Base-by-base conservation (phyloP, 2,113 vertebrate species). In the Fulmarus glacialis region DNA sequence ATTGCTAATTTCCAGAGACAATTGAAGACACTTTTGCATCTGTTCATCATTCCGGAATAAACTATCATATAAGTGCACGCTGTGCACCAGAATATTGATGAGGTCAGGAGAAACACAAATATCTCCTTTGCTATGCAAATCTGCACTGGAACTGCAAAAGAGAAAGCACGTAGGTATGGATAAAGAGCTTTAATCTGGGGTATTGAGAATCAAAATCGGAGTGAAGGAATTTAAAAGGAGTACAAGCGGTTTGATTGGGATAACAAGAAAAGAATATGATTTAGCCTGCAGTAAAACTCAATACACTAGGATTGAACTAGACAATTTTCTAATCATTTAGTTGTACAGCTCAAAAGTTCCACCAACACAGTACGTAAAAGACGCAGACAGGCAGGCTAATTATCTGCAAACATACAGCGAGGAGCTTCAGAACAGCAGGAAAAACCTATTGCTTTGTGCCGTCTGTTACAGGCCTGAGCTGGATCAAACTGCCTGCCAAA, bases 1-100 rank as follows among this genome's bases (percentile, higher is more conserved):
- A 82, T 97, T 92, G 97, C 97, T 98, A 97, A 98, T 97, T 98
- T 98, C 90, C 45, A 52, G 90, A 87, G 96, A 98, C 96, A 98
- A 98, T 91, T 88, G 86, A 93, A 94, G 96, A 97, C 95, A 96
- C 97, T 97, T 94, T 63, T 94, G 97, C 94, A 97, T 95, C 84
- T 82, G 95, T 95, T 95, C 48, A 95, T 52, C 47, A 90, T 89
- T 94, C 93, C 5, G 6, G 93, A 93, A 97, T 97, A 95, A 97
- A 88, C 27, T 90, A 88, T 96, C 93, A 94, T 95, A 95, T 95
- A 95, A 95, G 92, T 82, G 94, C 92, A 93, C 0, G 42, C 92
- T 97, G 90, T 82, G 93, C 70, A 43, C 38, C 86, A 82, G 96
- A 89, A 82, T 97, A 92, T 96, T 94, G 96, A 96, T 96, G 81